Conservation (phyloP, 2,797 vertebrate genomes). For the Oophaga sylvatica region DNA sequence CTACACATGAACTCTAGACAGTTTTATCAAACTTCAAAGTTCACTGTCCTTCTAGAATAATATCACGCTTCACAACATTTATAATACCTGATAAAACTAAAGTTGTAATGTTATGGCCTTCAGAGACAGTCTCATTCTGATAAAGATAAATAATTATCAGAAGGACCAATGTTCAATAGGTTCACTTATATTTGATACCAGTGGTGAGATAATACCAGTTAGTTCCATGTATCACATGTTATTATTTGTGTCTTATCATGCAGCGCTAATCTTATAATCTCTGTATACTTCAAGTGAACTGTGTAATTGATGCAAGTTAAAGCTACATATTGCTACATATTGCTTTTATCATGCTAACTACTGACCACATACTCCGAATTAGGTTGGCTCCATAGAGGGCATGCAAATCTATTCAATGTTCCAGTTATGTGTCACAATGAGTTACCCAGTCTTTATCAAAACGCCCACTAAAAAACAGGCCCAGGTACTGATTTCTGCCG, state of each 20-base stretch:
- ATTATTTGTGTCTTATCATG: slow-evolving; percentile 36
- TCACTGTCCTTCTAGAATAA: slow-evolving; percentile 44
- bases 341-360: too few species aligned
- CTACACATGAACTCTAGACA: slow-evolving; percentile 7
- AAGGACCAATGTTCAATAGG: slow-evolving; percentile 54
- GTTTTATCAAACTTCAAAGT: slow-evolving; percentile 55
- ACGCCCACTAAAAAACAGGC: too few species aligned
- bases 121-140: slow-evolving; percentile 40
- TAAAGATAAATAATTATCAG: slow-evolving; percentile 53
- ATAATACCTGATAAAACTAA: slow-evolving; percentile 51
- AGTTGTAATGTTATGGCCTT: slow-evolving; percentile 23
- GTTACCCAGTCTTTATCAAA: too few species aligned
- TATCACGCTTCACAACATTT: slow-evolving; percentile 38
- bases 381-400: too few species aligned
- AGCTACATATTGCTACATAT: background rate
- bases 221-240: background rate
- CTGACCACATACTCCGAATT: too few species aligned
- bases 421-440: too few species aligned
- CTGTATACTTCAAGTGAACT: slow-evolving; percentile 7
- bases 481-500: too few species aligned
- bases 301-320: background rate
- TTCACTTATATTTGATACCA: slow-evolving; percentile 12
- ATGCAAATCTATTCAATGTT: too few species aligned
- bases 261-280: slow-evolving; percentile 21
- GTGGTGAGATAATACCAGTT: background rate